A percentile compares a stretch with the other conserved stretches of the same genome.
Conservation (phyloP, 2,888 invertebrate species). For the Dermolepida albohirtum region DNA sequence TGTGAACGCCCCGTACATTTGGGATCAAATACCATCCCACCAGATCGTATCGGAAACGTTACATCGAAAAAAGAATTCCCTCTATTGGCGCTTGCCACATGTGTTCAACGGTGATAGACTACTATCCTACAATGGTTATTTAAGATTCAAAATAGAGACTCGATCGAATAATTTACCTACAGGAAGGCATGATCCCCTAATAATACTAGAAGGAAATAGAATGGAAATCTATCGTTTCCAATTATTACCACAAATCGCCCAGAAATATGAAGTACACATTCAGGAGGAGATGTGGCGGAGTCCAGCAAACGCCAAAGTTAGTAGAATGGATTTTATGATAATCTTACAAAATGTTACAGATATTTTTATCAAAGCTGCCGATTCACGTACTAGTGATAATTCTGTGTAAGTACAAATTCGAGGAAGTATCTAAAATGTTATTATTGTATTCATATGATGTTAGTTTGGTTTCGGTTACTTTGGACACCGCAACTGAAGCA, state of each 20-base stretch:
- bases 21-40: constrained; percentile 75
- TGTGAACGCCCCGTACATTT: constrained; percentile 82
- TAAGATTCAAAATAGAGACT: constrained; percentile 79
- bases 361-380: constrained; percentile 78
- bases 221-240: constrained; percentile 60
- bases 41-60: constrained; percentile 24
- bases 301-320: constrained; percentile 7
- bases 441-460: constrained; percentile 40
- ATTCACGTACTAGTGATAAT: constrained; percentile 57
- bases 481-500: constrained; percentile 84
- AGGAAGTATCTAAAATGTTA: too few relatives aligned
- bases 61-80: constrained; percentile 64
- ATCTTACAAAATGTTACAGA: constrained; percentile 88
- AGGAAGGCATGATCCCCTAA: constrained; percentile 73
- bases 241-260: constrained; percentile 65
- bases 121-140: constrained; percentile 89
- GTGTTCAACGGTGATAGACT: constrained; percentile 89
- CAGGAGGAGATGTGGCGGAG: constrained; percentile 84
- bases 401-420: constrained; percentile 14
- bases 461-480: constrained; percentile 80
- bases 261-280: constrained; percentile 70
- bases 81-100: constrained; percentile 86
- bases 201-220: constrained; percentile 82
- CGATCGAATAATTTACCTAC: constrained; percentile 61
- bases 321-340: constrained; percentile 81